Evolutionary conservation across 2,113 vertebrate species (phyloP), one percentile per base, ranked within the genome.

Genomic region (Fregetta grallaria): DNA sequence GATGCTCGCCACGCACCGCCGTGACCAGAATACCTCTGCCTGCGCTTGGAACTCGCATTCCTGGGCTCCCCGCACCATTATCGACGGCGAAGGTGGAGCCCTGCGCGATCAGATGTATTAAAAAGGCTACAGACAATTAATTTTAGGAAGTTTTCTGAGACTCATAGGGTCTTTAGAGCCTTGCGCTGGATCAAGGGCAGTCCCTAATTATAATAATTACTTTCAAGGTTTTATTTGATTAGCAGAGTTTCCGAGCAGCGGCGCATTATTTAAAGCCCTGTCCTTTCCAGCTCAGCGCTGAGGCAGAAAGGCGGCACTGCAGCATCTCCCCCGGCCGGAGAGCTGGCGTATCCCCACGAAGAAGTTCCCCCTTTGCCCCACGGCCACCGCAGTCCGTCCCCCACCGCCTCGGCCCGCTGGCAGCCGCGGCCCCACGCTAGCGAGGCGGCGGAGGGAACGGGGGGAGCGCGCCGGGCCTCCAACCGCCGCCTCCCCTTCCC

Each of bases 211-310:
- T 3, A 7, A 17, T 25, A 9, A 30, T 40, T 1, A 9, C 90
- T 80, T 7, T 2, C 74, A 1, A 13, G 47, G 66, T 10, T 84
- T 61, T 47, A 75, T 80, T 81, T 22, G 59, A 71, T 74, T 21
- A 87, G 76, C 59, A 17, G 92, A 84, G 83, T 59, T 86, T 20
- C n/a, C 45, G 21, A 50, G 92, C 63, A 59, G 61, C 80, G 72
- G 72, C 88, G 81, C 91, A 91, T 91, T 91, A 91, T 94, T 92
- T 67, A 91, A 92, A 91, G 94, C 91, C 16, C 27, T 15, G 38
- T 72, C 58, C 32, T 58, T 52, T 21, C 10, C 53, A 56, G 66
- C 82, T 27, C 42, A 2, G 87, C 82, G 79, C 53, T 7, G 52
- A 72, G 82, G 82, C 77, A 26, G 76, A 52, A n/a, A 52, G 52